These are phyloP conservation scores for Temnothorax nylanderi DNA, from an alignment of 1,140 invertebrate genomes.

Conservation along the genomic window DNA sequence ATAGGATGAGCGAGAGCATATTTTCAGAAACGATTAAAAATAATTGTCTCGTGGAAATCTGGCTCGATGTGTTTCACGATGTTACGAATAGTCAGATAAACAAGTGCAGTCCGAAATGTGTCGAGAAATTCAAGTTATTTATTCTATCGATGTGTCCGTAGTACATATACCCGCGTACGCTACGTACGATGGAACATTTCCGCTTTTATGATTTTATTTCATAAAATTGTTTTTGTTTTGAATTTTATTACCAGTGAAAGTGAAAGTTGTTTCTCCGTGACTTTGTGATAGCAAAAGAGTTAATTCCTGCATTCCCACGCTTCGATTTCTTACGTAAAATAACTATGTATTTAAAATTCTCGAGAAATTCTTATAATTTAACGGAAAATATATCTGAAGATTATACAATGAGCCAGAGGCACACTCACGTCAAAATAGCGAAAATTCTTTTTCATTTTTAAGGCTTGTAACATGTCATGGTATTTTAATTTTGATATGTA, in stretches of 20 bases:
- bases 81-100: background rate
- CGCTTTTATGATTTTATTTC: background rate
- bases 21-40: conserved; percentile 29
- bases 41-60: conserved; percentile 14
- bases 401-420: background rate
- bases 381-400: background rate
- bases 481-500: background rate
- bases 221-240: conserved; percentile 5
- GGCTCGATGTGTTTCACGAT: background rate
- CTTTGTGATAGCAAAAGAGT: background rate
- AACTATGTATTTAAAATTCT: background rate
- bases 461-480: background rate
- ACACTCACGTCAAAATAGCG: background rate
- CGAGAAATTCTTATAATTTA: background rate
- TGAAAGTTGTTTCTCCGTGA: background rate
- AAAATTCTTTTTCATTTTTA: background rate
- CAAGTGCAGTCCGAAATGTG: background rate
- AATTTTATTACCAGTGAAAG: conserved; percentile 10
- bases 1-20: background rate
- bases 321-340: conserved; percentile 23
- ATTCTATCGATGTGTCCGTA: background rate
- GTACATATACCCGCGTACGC: background rate
- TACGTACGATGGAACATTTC: background rate
- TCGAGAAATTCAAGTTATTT: background rate
- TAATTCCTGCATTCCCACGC: background rate